Evolutionary conservation across 2,113 vertebrate genomes (phyloP).

Genomic region (Myotis davidii): DNA sequence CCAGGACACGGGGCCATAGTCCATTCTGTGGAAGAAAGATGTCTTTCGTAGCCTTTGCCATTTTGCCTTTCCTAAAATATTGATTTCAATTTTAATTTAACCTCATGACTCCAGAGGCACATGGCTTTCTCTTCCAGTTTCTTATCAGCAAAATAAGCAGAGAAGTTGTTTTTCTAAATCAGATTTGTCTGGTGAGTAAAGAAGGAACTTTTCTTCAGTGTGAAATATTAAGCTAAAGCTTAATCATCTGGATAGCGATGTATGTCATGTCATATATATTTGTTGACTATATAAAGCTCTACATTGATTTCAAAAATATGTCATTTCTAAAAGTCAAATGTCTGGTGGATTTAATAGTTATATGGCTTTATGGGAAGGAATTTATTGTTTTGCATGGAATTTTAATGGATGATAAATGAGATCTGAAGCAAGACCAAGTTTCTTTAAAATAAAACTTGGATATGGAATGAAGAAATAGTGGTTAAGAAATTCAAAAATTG

Average conservation of each 20-base stretch:
- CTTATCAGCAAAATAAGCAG: conserved; percentile 51
- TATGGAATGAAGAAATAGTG: neutral
- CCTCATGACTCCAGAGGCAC: neutral
- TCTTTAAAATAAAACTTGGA: conserved; percentile 55
- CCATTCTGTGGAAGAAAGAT: conserved; percentile 14
- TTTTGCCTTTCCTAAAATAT: conserved; percentile 34
- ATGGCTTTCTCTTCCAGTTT: conserved; percentile 55
- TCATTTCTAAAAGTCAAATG: conserved; percentile 53
- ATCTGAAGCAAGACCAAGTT: conserved; percentile 60
- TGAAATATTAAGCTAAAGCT: conserved; percentile 67
- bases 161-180: conserved; percentile 49
- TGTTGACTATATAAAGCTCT: conserved; percentile 70
- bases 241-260: conserved; percentile 66
- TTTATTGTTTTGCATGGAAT: conserved; percentile 77
- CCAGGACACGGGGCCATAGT: neutral
- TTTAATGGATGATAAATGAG: conserved; percentile 70
- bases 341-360: conserved; percentile 6
- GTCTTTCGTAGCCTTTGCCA: neutral
- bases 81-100: conserved; percentile 57
- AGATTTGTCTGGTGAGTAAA: conserved; percentile 51
- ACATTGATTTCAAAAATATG: conserved; percentile 55
- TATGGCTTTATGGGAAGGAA: conserved; percentile 57
- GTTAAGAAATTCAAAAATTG: conserved; percentile 22
- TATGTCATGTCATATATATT: conserved; percentile 52
- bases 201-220: conserved; percentile 62